phyloP scores from a whole-genome alignment of 2,888 invertebrate genomes.

The Polylopha cassiicola region DNA sequence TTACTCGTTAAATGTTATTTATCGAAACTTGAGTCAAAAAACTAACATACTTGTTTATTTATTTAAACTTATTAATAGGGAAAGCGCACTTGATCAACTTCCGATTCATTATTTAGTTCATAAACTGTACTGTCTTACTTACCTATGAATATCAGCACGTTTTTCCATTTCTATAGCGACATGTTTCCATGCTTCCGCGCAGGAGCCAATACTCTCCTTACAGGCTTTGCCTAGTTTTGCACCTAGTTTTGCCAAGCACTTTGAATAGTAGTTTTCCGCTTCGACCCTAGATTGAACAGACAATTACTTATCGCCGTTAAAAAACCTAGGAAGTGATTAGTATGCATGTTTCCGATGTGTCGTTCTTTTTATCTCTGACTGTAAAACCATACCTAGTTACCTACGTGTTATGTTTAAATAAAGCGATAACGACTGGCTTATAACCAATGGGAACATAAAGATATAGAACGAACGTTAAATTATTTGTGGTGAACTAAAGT shows the following conservation, averaged over 20 bases:
- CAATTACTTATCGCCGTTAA: conserved; percentile 16
- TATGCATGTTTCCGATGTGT: too few species aligned
- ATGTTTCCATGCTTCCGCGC: conserved; percentile 94
- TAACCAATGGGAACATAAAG: conserved; percentile 38
- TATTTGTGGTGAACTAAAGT: conserved; percentile 37
- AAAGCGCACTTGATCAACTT: too few species aligned
- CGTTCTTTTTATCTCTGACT: too few species aligned
- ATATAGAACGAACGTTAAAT: conserved; percentile 44
- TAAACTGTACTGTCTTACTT: conserved; percentile 24
- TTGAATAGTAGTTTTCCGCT: conserved; percentile 93
- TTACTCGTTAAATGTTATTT: too few species aligned
- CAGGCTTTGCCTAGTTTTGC: conserved; percentile 90
- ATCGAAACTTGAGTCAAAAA: too few species aligned
- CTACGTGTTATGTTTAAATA: conserved; percentile 22
- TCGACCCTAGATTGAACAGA: conserved; percentile 83
- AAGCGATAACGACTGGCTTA: conserved; percentile 38
- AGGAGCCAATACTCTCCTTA: conserved; percentile 85
- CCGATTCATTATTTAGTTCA: too few species aligned
- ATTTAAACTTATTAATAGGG: too few species aligned
- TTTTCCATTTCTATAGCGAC: conserved; percentile 95
- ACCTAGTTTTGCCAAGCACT: conserved; percentile 91
- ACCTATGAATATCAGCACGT: conserved; percentile 92
- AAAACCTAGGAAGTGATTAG: too few species aligned
- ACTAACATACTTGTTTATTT: too few species aligned
- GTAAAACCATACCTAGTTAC: too few species aligned